Evolutionary conservation across 2,113 vertebrate genomes (phyloP).

Genomic region (Prionailurus viverrinus): DNA sequence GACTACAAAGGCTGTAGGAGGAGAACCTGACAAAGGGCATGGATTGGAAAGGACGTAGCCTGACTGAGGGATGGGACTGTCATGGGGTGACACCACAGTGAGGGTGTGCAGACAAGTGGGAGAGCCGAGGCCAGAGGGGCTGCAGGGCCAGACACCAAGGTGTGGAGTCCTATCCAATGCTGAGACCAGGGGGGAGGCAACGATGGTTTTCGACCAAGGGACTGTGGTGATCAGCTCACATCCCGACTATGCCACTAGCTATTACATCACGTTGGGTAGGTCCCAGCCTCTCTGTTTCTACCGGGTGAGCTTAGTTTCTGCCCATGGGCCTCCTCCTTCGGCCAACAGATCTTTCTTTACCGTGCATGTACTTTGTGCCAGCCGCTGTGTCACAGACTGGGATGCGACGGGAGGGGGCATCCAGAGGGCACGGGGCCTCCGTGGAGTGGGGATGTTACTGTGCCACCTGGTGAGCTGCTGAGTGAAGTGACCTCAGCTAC

Average conservation of each 20-base stretch:
- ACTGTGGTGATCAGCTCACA: neutral
- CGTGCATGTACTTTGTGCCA: fast-evolving
- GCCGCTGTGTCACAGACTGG: neutral
- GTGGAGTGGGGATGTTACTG: too few relatives aligned
- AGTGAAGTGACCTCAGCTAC: neutral
- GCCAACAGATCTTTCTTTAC: neutral
- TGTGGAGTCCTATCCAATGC: too few relatives aligned
- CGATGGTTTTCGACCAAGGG: neutral
- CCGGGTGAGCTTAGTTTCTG: neutral
- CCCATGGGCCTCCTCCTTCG: too few relatives aligned
- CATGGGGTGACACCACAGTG: neutral
- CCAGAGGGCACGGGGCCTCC: neutral
- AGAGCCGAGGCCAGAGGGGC: neutral
- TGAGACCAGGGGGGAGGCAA: neutral
- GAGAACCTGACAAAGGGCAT: neutral
- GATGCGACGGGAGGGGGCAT: fast-evolving
- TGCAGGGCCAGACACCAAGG: neutral
- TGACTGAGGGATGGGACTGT: neutral
- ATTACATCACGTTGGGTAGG: fast-evolving
- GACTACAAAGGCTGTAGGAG: neutral
- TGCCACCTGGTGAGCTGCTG: neutral
- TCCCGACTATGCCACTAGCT: too few relatives aligned
- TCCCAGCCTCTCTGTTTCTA: neutral
- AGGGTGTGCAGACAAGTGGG: too few relatives aligned
- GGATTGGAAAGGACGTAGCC: neutral